Conservation (phyloP, 1,140 invertebrate species). For the Solenopsis invicta region DNA sequence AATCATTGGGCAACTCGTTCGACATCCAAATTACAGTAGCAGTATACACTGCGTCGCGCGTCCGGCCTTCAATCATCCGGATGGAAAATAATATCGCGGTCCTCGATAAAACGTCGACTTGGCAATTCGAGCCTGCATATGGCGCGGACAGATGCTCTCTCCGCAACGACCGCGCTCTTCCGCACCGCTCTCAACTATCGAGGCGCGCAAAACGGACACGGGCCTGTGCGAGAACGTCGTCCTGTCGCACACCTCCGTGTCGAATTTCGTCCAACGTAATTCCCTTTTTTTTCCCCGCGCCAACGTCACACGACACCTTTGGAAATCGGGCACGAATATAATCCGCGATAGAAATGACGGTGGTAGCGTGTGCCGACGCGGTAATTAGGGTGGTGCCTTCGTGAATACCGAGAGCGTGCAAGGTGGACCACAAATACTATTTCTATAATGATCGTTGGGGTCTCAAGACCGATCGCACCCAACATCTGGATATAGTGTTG, state of each 20-base stretch:
- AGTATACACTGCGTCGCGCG: conserved; percentile 13
- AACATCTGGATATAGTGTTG: conserved; percentile 35
- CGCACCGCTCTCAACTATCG: conserved; percentile 15
- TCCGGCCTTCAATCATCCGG: conserved; percentile 9
- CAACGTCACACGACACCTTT: conserved; percentile 72
- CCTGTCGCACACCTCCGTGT: conserved; percentile 43
- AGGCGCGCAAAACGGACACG: conserved; percentile 33
- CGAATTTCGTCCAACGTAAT: conserved; percentile 67
- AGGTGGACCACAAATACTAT: conserved; percentile 77
- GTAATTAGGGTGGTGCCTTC: conserved; percentile 74
- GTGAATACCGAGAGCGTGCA: conserved; percentile 61
- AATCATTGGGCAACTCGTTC: background rate
- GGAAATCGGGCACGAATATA: conserved; percentile 65
- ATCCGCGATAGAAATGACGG: conserved; percentile 67
- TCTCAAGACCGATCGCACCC: conserved; percentile 40
- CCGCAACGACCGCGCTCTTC: conserved; percentile 47
- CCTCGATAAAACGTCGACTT: conserved; percentile 37
- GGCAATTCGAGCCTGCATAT: conserved; percentile 71
- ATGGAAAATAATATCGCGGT: conserved; percentile 52
- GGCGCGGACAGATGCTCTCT: conserved; percentile 72
- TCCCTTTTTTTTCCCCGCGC: conserved; percentile 46
- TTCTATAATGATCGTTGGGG: conserved; percentile 58
- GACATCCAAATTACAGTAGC: conserved; percentile 39
- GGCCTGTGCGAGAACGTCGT: conserved; percentile 47
- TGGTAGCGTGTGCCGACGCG: conserved; percentile 32